Evolutionary conservation across 2,797 vertebrate genomes (phyloP), one percentile per base, ranked within the genome.

Genomic region (Galaxias olidus): DNA sequence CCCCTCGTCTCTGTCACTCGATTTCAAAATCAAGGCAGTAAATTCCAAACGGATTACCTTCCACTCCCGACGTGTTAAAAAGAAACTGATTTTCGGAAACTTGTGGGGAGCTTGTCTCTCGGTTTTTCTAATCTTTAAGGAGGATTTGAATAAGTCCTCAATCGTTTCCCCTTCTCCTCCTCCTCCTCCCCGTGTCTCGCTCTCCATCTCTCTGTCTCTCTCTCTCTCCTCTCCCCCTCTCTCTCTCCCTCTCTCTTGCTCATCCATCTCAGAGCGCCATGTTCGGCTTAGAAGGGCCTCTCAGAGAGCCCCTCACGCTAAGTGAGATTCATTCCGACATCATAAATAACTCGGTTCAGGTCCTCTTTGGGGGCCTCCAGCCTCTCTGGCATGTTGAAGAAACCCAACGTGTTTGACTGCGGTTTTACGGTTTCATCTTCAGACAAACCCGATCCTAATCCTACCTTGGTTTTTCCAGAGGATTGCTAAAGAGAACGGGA

Each of bases 61-160:
- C 81, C 81, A 55, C 86, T 84, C 86, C 79, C 79, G 81, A 87
- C 86, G 79, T 71, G 85, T 82, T 81, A 76, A 86, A 87, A 81
- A 80, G 84, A 79, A 88, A 81, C 72, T 43, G 76, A 90, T 90
- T 89, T n/a, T 89, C 74, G 57, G 84, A 84, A 90, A 88, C 70
- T 88, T 71, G 72, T 76, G 85, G 90, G 89, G 75, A 80, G 87
- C 88, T 91, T 91, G 91, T 93, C 91, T 91, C 87, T 84, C 82
- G 86, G 78, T 87, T 83, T 89, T 86, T 86, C 88, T 93, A 92
- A 93, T 93, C 91, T 92, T 88, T 74, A 87, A 90, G 85, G 78
- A 82, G 90, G 91, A 93, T 93, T 93, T 92, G 89, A 92, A 92
- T 92, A 93, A 91, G 73, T 91, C 88, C 85, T 91, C 48, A 72